Base-by-base conservation (phyloP, 2,888 invertebrate genomes). In the Rapana venosa region DNA sequence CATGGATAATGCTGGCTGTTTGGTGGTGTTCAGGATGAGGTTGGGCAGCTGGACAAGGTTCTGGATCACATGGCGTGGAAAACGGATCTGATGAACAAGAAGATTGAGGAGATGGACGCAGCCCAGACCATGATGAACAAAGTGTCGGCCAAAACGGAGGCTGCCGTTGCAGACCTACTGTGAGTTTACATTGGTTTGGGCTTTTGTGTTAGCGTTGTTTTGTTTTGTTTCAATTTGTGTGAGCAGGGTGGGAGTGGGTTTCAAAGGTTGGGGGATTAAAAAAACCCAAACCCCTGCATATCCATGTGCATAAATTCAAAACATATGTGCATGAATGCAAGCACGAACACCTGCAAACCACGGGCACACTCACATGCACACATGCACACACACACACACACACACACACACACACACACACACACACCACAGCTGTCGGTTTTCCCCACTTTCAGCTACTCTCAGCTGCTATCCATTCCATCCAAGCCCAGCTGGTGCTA, bases 61-160 rank as follows among this genome's bases (percentile, higher is more conserved):
- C 87, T 95, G n/a, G 94, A 94, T 47, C 92, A 94, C 90, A 95
- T 95, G 91, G 92, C 92, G 13, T 94, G 94, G 94, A 93, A 94
- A 91, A 92, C 94, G 6, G 94, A 94, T 36, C 89, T 94, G 92
- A 95, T 96, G 95, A 94, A 92, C n/a, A 95, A 95, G 90, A 94
- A 95, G 90, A 94, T 95, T 90, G 94, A 94, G 66, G 95, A 95
- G 88, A 95, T 95, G 95, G 94, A 94, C 70, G 93, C 93, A 32
- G 94, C 95, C 4, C 92, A 93, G 83, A 92, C 91, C 20, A 95
- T 95, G 93, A 95, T 96, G 94, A 93, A 93, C 26, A 93, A 92
- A 86, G 92, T 94, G 13, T 91, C 92, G 11, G 91, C 90, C 26
- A 94, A 90, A 26, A 94, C 95, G 2, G 91, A 93, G 58, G 93